Base-by-base conservation (phyloP, 2,888 invertebrate species). In the Mesorhabditis belari region DNA sequence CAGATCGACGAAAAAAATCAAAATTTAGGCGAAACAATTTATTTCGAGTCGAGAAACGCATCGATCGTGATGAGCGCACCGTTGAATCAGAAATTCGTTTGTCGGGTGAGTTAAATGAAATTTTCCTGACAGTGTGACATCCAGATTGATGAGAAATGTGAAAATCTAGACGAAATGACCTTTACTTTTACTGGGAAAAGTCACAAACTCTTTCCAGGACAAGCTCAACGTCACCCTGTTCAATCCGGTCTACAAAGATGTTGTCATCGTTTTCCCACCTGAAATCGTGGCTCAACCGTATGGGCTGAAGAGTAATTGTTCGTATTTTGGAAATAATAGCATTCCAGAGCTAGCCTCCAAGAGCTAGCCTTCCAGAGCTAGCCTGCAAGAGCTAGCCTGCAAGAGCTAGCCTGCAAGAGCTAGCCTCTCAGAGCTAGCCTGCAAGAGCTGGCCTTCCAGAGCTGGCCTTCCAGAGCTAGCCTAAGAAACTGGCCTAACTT, bases 231-330 rank as follows among this genome's bases (percentile, higher is more conserved):
- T 77, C 4, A 78, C 75, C 0, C 65, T 77, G 19, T 67, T 65
- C 49, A 66, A 70, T 28, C 62, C 62, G 5, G 66, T 66, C 23
- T 79, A 73, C 59, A 64, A 69, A 68, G 65, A 77, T 52, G 70
- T 77, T 25, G 58, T 77, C 29, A 63, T 76, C 6, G 72, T 72
- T 57, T 67, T 77, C 27, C 59, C 66, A 28, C 77, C 77, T n/a
- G 75, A 76, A 60, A 76, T 77, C 49, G 77, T 76, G 58, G 63
- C 76, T 23, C 75, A 76, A 57, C 77, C 77, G 2, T 67, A 69
- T 55, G 75, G 76, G 12, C 75, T 72, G 23, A 77, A 76, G 28
- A 75, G 72, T 58, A 77, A 77, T 63, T 66, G 78, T 79, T 58
- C 65, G 69, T 65, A 29, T 55, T 58, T 24, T 17, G 21, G 9